Conservation (phyloP, 2,797 vertebrate genomes). For the Spea hammondii region DNA sequence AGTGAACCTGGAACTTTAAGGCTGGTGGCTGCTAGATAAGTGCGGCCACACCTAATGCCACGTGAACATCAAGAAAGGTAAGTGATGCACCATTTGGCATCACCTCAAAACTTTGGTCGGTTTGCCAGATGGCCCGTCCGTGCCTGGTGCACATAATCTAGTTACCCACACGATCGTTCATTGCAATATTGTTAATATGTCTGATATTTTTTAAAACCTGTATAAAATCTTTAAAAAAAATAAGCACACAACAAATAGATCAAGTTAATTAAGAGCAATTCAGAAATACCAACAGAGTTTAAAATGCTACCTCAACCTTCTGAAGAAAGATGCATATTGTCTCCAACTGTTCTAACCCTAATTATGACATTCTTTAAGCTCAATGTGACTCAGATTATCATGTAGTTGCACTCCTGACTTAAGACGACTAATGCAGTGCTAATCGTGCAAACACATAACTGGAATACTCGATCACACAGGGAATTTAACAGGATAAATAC, state of each 20-base stretch:
- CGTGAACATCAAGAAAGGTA: too few species aligned
- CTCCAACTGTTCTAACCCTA: slow-evolving; percentile 45
- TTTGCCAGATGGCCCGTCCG: too few species aligned
- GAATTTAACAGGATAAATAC: neutral
- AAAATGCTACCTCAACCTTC: neutral
- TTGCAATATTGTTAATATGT: neutral
- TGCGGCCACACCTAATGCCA: too few species aligned
- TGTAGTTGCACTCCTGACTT: slow-evolving; percentile 19
- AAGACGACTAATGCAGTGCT: slow-evolving; percentile 42
- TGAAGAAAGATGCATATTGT: slow-evolving; percentile 34
- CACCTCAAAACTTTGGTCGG: too few species aligned
- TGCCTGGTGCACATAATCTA: too few species aligned
- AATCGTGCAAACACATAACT: slow-evolving; percentile 40
- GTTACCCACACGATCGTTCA: too few species aligned
- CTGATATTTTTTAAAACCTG: neutral
- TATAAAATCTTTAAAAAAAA: neutral
- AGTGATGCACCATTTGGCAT: too few species aligned
- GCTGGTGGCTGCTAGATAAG: too few species aligned
- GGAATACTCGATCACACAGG: slow-evolving; percentile 28
- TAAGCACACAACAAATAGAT: neutral
- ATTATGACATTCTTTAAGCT: slow-evolving; percentile 40
- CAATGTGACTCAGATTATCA: slow-evolving; percentile 49
- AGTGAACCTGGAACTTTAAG: too few species aligned
- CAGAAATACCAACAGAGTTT: neutral
- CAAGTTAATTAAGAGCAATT: neutral